phyloP scores from a whole-genome alignment of 1,140 invertebrate species.

The Leptinotarsa undecemlineata region DNA sequence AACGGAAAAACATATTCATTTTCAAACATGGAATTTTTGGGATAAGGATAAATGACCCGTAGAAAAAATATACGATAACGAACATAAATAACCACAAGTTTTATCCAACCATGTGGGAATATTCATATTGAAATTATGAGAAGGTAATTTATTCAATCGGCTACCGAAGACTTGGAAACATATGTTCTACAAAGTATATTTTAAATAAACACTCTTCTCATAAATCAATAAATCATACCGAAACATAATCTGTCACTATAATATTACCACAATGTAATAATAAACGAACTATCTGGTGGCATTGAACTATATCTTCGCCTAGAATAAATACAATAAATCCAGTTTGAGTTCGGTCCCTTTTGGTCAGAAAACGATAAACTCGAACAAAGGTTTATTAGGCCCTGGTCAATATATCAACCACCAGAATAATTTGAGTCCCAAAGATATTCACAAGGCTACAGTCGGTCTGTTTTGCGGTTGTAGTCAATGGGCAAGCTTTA shows the following conservation, averaged over 20 bases:
- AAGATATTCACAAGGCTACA: not conserved
- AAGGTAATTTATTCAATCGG: too few relatives aligned
- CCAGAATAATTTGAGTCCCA: not conserved
- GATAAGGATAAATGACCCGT: too few relatives aligned
- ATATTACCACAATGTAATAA: not conserved
- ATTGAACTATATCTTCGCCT: not conserved
- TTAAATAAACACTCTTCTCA: not conserved
- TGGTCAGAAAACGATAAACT: slow-evolving; percentile 6
- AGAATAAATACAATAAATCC: slow-evolving; percentile 3
- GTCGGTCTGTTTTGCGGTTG: not conserved
- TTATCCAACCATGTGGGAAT: too few relatives aligned
- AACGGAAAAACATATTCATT: too few relatives aligned
- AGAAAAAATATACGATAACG: too few relatives aligned
- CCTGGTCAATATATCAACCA: slow-evolving; percentile 8
- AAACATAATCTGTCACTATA: not conserved
- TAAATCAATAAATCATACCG: not conserved
- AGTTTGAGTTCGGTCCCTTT: slow-evolving; percentile 1
- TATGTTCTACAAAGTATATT: not conserved
- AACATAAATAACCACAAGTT: too few relatives aligned
- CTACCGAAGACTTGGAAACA: not conserved
- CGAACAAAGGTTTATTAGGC: slow-evolving; percentile 1
- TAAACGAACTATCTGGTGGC: not conserved
- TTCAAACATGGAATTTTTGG: too few relatives aligned
- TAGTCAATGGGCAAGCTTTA: not conserved
- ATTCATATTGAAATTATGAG: too few relatives aligned